These are phyloP conservation scores for Rhaphigaster nebulosa DNA, from an alignment of 2,888 invertebrate genomes.

Conservation along the genomic window DNA sequence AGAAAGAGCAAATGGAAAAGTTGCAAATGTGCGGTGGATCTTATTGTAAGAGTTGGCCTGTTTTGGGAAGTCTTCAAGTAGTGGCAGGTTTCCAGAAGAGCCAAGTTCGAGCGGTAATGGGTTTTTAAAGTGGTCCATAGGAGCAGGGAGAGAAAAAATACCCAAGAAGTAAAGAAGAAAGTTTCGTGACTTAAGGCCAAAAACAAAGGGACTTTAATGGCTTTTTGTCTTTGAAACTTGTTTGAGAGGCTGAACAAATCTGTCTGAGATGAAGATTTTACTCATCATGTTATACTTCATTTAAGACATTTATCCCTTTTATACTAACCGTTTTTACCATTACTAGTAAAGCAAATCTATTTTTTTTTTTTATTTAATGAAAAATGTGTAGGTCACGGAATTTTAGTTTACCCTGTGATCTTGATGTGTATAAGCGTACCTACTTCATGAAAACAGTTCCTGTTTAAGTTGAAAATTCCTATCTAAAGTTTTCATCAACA, in stretches of 20 bases:
- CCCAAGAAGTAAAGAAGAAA: constrained; percentile 35
- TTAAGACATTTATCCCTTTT: neutral
- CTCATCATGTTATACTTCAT: neutral
- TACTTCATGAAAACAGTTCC: no score
- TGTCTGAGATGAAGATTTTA: constrained; percentile 26
- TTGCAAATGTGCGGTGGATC: constrained; percentile 38
- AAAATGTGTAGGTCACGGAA: no score
- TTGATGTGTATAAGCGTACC: no score
- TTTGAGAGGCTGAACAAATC: constrained; percentile 41
- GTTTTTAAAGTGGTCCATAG: constrained; percentile 46
- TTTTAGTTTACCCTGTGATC: no score
- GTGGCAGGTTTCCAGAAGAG: constrained; percentile 43
- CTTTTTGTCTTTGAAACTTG: constrained; percentile 50
- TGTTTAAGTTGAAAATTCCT: no score
- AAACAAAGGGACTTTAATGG: constrained; percentile 49
- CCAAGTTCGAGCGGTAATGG: constrained; percentile 36
- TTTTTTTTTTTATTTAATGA: no score
- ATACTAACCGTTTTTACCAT: neutral
- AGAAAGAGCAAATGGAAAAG: constrained; percentile 38
- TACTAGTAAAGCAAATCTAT: neutral
- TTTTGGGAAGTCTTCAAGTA: constrained; percentile 40
- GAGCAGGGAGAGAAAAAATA: constrained; percentile 18
- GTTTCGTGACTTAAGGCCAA: constrained; percentile 42
- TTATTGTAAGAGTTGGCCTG: constrained; percentile 20
- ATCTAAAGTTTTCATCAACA: no score